Evolutionary conservation across 2,888 invertebrate species (phyloP), one percentile per base, ranked within the genome.

Genomic region (Xylocampa areola): DNA sequence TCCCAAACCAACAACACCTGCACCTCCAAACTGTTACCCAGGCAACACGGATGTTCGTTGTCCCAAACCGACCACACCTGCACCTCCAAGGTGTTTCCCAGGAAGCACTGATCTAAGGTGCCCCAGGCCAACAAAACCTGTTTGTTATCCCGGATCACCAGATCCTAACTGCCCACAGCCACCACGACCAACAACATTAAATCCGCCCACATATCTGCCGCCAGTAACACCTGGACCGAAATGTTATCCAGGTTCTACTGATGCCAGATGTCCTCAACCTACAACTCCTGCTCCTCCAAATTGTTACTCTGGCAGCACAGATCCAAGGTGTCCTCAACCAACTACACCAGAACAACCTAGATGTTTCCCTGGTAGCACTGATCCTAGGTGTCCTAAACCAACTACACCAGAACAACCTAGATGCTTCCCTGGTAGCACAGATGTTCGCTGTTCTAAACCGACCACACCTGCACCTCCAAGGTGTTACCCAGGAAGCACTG

Each of bases 181-280:
- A 1, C 40, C 57, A 0, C 39, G 49, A 60, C 58, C 74, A 2
- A 23, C 44, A 6, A 69, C 68, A 2, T 47, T 68, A 6, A 61
- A 71, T 23, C 65, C 74, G 16, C 68, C 72, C 33, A 50, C 59
- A 4, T 59, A 44, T 59, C 33, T 73, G 68, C 32, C 79, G 2
- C 57, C 82, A 78, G 4, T 73, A 68, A 66, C 88, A 73, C 66
- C 60, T 1, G 51, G 36, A 0, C 60, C 77, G 1, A 23, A 27
- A 10, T 86, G 87, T 25, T 87, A 81, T 75, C 87, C 88, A 1
- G 88, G 89, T 0, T 77, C 75, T 3, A 73, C 65, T 0, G 88
- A 89, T 39, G 80, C 85, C 5, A 66, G 85, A 14, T 87, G 88
- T 32, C 86, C 85, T 0, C 73, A 51, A 60, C 80, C 82, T 44